A percentile compares a stretch with the other conserved stretches of the same genome.
These are phyloP conservation scores for Melanostigma gelatinosum DNA, from an alignment of 2,113 vertebrate genomes.

Conservation along the genomic window DNA sequence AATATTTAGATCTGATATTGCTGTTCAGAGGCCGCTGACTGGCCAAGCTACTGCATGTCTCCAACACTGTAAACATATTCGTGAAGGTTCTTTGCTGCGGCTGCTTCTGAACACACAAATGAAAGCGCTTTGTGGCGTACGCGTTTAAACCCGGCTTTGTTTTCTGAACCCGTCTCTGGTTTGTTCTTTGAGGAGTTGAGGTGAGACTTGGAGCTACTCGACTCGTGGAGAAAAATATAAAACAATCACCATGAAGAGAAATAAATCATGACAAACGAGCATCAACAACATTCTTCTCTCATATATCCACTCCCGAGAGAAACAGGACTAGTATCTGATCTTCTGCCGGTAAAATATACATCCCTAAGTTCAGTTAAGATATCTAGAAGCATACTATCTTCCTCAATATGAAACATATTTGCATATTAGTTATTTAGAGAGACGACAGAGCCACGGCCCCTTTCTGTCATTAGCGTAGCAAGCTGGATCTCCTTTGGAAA, in stretches of 20 bases:
- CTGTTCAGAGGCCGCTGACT: background rate
- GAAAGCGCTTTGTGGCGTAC: background rate
- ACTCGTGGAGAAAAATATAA: slow-evolving; percentile 19
- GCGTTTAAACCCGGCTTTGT: background rate
- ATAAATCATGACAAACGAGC: slow-evolving; percentile 37
- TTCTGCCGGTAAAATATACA: background rate
- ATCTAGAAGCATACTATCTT: slow-evolving; percentile 39
- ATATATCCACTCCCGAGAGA: slow-evolving; percentile 7
- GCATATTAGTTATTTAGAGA: background rate
- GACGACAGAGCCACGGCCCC: background rate
- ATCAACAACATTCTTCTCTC: slow-evolving; percentile 39
- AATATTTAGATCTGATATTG: background rate
- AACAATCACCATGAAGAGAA: slow-evolving; percentile 29
- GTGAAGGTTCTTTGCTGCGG: background rate
- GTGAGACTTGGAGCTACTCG: slow-evolving; percentile 50
- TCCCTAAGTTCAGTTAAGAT: background rate
- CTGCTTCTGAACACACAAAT: background rate
- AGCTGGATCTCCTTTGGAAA: slow-evolving; percentile 17
- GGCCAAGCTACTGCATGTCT: background rate
- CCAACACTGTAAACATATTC: background rate
- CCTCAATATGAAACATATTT: slow-evolving; percentile 25
- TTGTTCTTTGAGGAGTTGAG: background rate
- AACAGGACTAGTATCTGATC: background rate
- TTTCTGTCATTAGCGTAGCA: slow-evolving; percentile 27
- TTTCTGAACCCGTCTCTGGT: background rate